Evolutionary conservation across 1,140 invertebrate species (phyloP).

Genomic region (Achroia grisella): DNA sequence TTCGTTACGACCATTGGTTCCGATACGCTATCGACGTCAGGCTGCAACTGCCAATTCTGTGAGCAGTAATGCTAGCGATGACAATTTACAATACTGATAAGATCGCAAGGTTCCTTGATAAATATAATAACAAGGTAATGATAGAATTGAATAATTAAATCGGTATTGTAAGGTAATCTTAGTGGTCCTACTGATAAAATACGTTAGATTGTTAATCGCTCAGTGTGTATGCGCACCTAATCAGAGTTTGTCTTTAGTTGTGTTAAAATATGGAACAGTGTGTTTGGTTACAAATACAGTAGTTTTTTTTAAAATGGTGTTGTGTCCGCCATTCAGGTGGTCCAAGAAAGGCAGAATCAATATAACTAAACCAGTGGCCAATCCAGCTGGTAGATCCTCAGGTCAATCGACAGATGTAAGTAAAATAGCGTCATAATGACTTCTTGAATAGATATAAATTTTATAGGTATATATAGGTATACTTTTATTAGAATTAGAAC

Average conservation of each 20-base stretch:
- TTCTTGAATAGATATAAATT: too few species aligned
- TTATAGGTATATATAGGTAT: too few species aligned
- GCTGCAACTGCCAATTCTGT: not conserved
- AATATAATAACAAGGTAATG: slow-evolving; percentile 44
- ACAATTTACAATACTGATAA: slow-evolving; percentile 61
- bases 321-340: slow-evolving; percentile 64
- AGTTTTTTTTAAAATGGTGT: slow-evolving; percentile 42
- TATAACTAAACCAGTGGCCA: slow-evolving; percentile 14
- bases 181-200: slow-evolving; percentile 45
- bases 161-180: slow-evolving; percentile 61
- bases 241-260: slow-evolving; percentile 7
- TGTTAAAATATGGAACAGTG: slow-evolving; percentile 1
- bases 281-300: not conserved
- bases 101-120: slow-evolving; percentile 58
- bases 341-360: slow-evolving; percentile 51
- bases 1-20: not conserved
- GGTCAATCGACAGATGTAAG: slow-evolving; percentile 52
- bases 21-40: slow-evolving; percentile 12
- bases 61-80: slow-evolving; percentile 42
- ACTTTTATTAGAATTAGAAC: too few species aligned
- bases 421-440: slow-evolving; percentile 3
- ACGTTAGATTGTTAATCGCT: slow-evolving; percentile 33
- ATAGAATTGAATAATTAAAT: slow-evolving; percentile 67
- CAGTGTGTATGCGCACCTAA: slow-evolving; percentile 31
- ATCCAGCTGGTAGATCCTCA: slow-evolving; percentile 13